phyloP scores from a whole-genome alignment of 2,888 invertebrate genomes.

The Agonopterix alstromeriana region DNA sequence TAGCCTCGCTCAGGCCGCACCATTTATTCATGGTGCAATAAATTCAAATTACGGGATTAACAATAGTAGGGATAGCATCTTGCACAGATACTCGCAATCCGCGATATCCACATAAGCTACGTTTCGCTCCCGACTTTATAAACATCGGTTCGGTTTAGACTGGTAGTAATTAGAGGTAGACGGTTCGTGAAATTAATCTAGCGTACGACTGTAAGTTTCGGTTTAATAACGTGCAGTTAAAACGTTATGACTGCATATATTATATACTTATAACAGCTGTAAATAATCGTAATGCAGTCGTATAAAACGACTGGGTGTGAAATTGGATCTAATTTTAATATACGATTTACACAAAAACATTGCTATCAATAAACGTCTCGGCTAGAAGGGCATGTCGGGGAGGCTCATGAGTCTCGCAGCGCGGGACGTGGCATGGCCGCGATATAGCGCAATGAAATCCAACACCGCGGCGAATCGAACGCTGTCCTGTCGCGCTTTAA shows the following conservation, averaged over 20 bases:
- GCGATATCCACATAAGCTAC: slow-evolving; percentile 29
- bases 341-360: slow-evolving; percentile 49
- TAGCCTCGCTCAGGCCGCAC: slow-evolving; percentile 56
- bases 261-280: slow-evolving; percentile 11
- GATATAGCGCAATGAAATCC: slow-evolving; percentile 71
- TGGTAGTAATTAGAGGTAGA: slow-evolving; percentile 7
- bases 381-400: slow-evolving; percentile 38
- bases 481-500: slow-evolving; percentile 72
- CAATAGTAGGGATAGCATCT: slow-evolving; percentile 72
- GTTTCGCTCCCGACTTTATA: slow-evolving; percentile 32
- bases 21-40: slow-evolving; percentile 74
- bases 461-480: slow-evolving; percentile 74
- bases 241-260: slow-evolving; percentile 34
- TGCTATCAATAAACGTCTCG: slow-evolving; percentile 60
- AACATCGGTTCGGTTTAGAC: slow-evolving; percentile 14
- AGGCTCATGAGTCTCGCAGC: slow-evolving; percentile 51
- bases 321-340: slow-evolving; percentile 52
- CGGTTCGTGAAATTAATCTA: slow-evolving; percentile 7
- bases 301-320: slow-evolving; percentile 31
- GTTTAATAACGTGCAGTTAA: slow-evolving; percentile 34
- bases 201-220: slow-evolving; percentile 12
- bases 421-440: slow-evolving; percentile 30
- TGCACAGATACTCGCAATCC: slow-evolving; percentile 46
- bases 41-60: slow-evolving; percentile 78
- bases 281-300: slow-evolving; percentile 19